phyloP scores from a whole-genome alignment of 1,140 invertebrate species.

The Daktulosphaira vitifoliae region DNA sequence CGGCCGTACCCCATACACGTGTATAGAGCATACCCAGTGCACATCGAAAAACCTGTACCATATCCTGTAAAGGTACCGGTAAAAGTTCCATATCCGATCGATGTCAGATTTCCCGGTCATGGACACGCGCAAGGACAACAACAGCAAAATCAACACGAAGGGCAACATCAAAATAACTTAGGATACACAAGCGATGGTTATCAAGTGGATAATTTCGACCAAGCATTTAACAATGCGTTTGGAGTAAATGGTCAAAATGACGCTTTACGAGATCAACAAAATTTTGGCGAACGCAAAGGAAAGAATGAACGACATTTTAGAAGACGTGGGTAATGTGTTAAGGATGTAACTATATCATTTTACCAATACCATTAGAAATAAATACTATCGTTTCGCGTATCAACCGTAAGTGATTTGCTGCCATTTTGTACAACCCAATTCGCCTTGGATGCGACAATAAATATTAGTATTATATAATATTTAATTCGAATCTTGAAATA shows the following conservation, averaged over 20 bases:
- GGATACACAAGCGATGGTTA: background rate
- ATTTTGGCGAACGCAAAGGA: no score
- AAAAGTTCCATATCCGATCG: slow-evolving; percentile 51
- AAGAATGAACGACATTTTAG: no score
- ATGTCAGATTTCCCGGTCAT: slow-evolving; percentile 46
- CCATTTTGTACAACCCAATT: slow-evolving; percentile 19
- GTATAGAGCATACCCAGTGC: slow-evolving; percentile 47
- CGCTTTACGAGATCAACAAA: no score
- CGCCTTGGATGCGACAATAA: no score
- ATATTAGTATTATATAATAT: no score
- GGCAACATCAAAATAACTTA: slow-evolving; percentile 39
- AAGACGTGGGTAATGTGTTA: no score
- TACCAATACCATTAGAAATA: background rate
- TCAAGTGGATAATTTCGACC: background rate
- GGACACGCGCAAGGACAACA: slow-evolving; percentile 28
- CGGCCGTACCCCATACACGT: slow-evolving; percentile 45
- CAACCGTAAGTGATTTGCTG: slow-evolving; percentile 33
- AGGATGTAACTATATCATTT: background rate
- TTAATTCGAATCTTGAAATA: no score
- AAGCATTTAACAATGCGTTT: background rate
- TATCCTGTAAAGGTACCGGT: slow-evolving; percentile 58
- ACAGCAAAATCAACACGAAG: slow-evolving; percentile 33
- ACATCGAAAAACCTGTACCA: slow-evolving; percentile 64
- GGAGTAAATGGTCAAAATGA: background rate
- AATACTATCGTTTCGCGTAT: slow-evolving; percentile 13